Evolutionary conservation across 1,140 invertebrate species (phyloP).

Genomic region (Drosophila malerkotliana): DNA sequence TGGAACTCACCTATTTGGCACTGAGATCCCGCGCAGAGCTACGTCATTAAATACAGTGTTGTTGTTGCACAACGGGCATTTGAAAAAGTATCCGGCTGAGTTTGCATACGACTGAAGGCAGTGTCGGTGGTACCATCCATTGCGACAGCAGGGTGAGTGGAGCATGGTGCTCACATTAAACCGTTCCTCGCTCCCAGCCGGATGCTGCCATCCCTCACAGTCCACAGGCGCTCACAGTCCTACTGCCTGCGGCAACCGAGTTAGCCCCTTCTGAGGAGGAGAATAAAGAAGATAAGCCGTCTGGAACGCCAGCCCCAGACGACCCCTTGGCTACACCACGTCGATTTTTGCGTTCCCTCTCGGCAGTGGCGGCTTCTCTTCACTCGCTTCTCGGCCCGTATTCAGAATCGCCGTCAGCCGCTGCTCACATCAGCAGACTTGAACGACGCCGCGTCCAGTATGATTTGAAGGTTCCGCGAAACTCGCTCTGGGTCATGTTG

Average conservation of each 20-base stretch:
- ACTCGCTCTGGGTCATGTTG: slow-evolving; percentile 35
- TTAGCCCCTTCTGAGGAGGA: too few relatives aligned
- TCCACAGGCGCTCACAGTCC: too few relatives aligned
- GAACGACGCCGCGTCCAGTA: slow-evolving; percentile 28
- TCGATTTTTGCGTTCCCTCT: background rate
- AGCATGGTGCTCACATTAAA: slow-evolving; percentile 29
- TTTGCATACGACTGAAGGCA: slow-evolving; percentile 58
- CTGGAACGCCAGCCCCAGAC: background rate
- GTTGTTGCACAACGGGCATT: slow-evolving; percentile 65
- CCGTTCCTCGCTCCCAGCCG: background rate
- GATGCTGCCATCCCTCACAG: too few relatives aligned
- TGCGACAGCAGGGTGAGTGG: slow-evolving; percentile 43
- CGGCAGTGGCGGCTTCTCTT: background rate
- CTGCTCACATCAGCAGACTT: too few relatives aligned
- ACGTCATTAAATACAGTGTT: slow-evolving; percentile 12
- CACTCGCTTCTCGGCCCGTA: background rate
- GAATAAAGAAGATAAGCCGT: background rate
- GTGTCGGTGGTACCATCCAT: slow-evolving; percentile 55
- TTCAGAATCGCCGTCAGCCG: too few relatives aligned
- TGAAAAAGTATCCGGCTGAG: slow-evolving; percentile 62
- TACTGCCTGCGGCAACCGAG: too few relatives aligned
- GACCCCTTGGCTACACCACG: background rate
- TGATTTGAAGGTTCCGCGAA: slow-evolving; percentile 28
- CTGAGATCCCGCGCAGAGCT: slow-evolving; percentile 29
- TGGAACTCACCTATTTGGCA: slow-evolving; percentile 46